A percentile compares a stretch with the other conserved stretches of the same genome.
Conservation (phyloP, 2,888 invertebrate genomes). For the Hymenopus coronatus region DNA sequence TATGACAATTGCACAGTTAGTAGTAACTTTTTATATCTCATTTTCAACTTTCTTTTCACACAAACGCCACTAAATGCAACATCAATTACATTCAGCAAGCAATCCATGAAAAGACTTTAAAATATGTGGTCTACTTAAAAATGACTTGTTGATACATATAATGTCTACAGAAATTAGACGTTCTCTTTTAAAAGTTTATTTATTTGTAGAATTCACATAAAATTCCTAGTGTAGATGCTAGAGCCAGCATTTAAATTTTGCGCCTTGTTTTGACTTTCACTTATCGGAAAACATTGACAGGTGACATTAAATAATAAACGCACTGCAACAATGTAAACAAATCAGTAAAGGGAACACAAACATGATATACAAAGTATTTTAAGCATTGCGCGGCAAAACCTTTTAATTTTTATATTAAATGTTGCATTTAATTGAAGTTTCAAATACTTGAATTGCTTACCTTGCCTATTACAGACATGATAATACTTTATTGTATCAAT, state of each 20-base stretch:
- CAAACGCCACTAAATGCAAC: no score
- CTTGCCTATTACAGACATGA: constrained; percentile 24
- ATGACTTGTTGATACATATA: no score
- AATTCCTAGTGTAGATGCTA: background rate
- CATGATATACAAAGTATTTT: background rate
- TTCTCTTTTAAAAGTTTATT: no score
- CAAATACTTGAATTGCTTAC: background rate
- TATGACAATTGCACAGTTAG: no score
- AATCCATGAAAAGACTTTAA: no score
- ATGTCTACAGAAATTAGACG: no score
- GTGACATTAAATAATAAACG: background rate
- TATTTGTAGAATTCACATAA: background rate
- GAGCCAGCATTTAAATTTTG: background rate
- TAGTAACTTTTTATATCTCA: no score
- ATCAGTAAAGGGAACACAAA: background rate
- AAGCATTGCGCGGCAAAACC: background rate
- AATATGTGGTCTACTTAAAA: no score
- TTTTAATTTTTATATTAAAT: background rate
- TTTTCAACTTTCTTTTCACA: no score
- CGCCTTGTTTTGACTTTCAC: background rate
- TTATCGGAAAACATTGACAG: background rate
- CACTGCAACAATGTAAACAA: background rate
- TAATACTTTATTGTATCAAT: background rate
- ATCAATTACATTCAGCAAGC: no score
- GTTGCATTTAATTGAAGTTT: background rate